Evolutionary conservation across 2,113 vertebrate genomes (phyloP), one percentile per base, ranked within the genome.

Genomic region (Procapra przewalskii): DNA sequence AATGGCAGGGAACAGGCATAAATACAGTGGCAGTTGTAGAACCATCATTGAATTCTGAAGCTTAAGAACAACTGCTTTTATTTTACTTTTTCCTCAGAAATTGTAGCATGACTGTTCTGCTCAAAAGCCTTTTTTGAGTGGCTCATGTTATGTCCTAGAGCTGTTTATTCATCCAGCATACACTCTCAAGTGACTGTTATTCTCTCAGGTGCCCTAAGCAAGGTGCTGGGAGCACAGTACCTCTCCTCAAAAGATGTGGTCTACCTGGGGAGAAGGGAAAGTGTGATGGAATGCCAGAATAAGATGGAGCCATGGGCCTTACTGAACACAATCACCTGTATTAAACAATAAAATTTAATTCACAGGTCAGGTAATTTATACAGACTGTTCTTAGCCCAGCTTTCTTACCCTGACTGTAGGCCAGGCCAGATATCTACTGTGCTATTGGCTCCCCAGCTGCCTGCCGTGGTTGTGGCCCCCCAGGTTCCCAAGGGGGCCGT

Each of bases 21-120:
- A 71, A 55, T 82, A 64, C 3, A 82, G 11, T 62, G 59, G 52
- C 45, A 48, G 36, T 67, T 88, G 16, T 64, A 77, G 81, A 95
- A 33, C 14, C 52, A 85, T 40, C 52, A 48, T 4, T 85, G 81
- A 71, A 50, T 96, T 90, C 33, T 71, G 45, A 90, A 96, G 77
- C 83, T 90, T 79, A 62, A 81, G 36, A 29, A n/a, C 43, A 80
- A 21, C 59, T 25, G 19, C 15, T 85, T 57, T 60, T 33, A 48
- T 36, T 90, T 90, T 88, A 27, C 4, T 8, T 52, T 23, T 62
- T 84, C 59, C 9, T 90, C 27, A 16, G 4, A 59, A 31, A 48
- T 48, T 86, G 31, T 40, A 80, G 23, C 62, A 11, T 48, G 62
- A 59, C 40, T 57, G 27, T 67, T 90, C 31, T 14, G 7, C 25